Conservation (phyloP, 2,888 invertebrate species). For the Macrostomum cliftonense region DNA sequence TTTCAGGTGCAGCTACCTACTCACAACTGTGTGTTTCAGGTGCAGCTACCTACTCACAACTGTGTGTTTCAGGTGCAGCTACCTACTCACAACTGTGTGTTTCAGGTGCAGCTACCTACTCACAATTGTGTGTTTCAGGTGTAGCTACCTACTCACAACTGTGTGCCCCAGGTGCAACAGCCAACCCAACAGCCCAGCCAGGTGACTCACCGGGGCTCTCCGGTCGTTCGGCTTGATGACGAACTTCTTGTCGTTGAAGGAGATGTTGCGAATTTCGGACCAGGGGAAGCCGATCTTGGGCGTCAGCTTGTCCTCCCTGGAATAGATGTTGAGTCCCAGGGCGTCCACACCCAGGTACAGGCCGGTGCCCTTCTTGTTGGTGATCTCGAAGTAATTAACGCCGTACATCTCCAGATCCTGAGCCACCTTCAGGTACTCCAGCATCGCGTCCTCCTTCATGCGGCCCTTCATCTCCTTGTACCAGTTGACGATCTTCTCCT, state of each 20-base stretch:
- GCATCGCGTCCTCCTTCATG: conserved; percentile 22
- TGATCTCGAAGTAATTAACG: conserved; percentile 95
- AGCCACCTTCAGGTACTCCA: conserved; percentile 27
- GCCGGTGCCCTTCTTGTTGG: conserved; percentile 97
- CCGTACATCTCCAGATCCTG: conserved; percentile 51
- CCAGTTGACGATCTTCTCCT: conserved; percentile 90
- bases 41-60: too few relatives aligned
- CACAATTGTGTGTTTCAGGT: too few relatives aligned
- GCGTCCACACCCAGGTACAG: conserved; percentile 94
- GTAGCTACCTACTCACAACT: too few relatives aligned
- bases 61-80: too few relatives aligned
- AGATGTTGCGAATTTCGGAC: conserved; percentile 98
- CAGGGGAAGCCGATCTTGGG: conserved; percentile 98
- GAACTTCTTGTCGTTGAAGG: conserved; percentile 97
- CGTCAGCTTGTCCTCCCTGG: conserved; percentile 89
- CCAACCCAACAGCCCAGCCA: too few relatives aligned
- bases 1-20: too few relatives aligned
- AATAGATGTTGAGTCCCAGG: conserved; percentile 89
- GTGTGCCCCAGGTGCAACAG: too few relatives aligned
- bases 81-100: too few relatives aligned
- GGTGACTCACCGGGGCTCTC: conserved; percentile 58
- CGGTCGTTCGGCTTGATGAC: conserved; percentile 99
- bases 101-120: too few relatives aligned
- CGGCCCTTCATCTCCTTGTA: conserved; percentile 61
- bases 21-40: too few relatives aligned